These are phyloP conservation scores for Hycleus phaleratus DNA, from an alignment of 1,140 invertebrate genomes.

Conservation along the genomic window DNA sequence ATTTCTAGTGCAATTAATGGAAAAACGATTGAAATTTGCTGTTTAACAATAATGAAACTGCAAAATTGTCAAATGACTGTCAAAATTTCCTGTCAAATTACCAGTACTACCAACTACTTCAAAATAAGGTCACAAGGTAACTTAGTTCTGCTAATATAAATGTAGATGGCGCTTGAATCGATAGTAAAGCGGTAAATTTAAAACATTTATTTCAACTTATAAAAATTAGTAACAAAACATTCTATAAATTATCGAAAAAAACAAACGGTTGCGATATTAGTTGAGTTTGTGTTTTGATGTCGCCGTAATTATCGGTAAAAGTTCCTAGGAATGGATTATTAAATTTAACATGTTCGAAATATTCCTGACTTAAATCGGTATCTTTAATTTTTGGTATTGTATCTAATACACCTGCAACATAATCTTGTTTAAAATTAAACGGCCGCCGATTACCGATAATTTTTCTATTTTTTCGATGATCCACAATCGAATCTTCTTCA, in stretches of 20 bases:
- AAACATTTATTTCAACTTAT: background rate
- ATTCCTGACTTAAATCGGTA: background rate
- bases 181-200: background rate
- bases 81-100: too few relatives aligned
- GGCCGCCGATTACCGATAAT: background rate
- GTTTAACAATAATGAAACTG: background rate
- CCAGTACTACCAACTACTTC: too few relatives aligned
- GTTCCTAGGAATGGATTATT: background rate
- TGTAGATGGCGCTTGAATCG: too few relatives aligned
- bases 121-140: too few relatives aligned
- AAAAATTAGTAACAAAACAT: too few relatives aligned
- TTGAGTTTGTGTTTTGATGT: conserved; percentile 3
- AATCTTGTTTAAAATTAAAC: conserved; percentile 2
- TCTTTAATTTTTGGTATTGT: conserved; percentile 6
- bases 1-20: background rate
- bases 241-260: background rate
- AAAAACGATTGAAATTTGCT: background rate
- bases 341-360: background rate
- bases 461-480: background rate
- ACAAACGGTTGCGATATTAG: background rate
- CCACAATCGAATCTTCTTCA: background rate
- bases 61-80: too few relatives aligned
- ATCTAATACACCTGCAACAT: conserved; percentile 4
- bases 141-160: too few relatives aligned
- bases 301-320: background rate